Evolutionary conservation across 2,888 invertebrate genomes (phyloP).

Genomic region (Hemicrepidius hirtus): DNA sequence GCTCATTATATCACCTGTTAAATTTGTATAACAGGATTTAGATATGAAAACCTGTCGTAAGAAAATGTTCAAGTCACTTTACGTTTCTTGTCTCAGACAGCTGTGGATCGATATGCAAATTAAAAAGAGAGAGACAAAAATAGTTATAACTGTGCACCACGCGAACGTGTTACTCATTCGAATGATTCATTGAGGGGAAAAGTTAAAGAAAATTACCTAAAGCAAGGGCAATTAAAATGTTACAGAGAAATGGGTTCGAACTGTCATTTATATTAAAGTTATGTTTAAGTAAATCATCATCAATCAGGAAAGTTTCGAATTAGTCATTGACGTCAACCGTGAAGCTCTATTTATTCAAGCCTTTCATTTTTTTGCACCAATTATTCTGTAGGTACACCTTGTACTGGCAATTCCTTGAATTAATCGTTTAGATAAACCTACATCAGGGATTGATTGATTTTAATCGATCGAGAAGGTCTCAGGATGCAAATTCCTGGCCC

Average conservation of each 20-base stretch:
- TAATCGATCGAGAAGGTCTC: too few relatives aligned
- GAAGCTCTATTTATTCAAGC: neutral
- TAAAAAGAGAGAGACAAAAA: neutral
- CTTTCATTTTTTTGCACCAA: constrained; percentile 14
- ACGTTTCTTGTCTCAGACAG: neutral
- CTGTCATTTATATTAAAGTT: too few relatives aligned
- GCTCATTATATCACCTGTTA: constrained; percentile 25
- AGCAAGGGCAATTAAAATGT: neutral
- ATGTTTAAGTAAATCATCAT: too few relatives aligned
- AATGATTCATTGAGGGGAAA: constrained; percentile 23
- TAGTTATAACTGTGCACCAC: constrained; percentile 8
- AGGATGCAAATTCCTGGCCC: too few relatives aligned
- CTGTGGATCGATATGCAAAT: constrained; percentile 19
- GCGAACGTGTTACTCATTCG: constrained; percentile 16
- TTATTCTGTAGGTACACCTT: neutral
- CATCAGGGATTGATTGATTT: too few relatives aligned
- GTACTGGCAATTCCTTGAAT: too few relatives aligned
- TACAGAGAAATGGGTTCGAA: too few relatives aligned
- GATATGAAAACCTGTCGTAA: neutral
- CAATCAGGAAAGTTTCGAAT: too few relatives aligned
- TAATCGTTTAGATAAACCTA: too few relatives aligned
- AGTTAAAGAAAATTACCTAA: constrained; percentile 17
- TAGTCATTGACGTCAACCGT: neutral
- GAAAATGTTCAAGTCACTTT: neutral
- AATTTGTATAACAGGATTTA: constrained; percentile 29